Evolutionary conservation across 2,797 vertebrate genomes (phyloP), one percentile per base, ranked within the genome.

Genomic region (Spinibarbus caldwelli): DNA sequence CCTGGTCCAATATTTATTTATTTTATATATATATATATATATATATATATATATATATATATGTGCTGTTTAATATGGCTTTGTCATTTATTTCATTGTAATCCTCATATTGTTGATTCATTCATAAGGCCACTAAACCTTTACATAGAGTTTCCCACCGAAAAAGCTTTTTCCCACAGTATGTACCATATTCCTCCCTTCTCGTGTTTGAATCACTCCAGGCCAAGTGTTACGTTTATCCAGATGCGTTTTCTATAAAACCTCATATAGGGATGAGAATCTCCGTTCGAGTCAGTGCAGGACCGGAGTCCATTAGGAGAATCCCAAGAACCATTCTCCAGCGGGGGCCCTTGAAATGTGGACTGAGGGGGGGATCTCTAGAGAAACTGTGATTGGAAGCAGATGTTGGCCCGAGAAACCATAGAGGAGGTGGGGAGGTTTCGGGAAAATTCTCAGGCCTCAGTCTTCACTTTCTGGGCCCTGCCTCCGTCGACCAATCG

Each of bases 381-480:
- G 88, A 90, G 92, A 80, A 90, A 93, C 89, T 62, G 38, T 89
- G 94, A 96, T 94, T 96, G 92, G 93, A 96, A 97, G 91, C 96
- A 97, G 96, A 97, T 97, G 96, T 96, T 91, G 83, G 76, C 54
- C 62, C 92, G 91, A 93, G 92, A 88, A 89, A 93, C 89, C 90
- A 91, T 85, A 49, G 59, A 68, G 81, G 77, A 73, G 81, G 89
- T 79, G 88, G 83, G 47, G 83, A 93, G 92, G 90, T 93, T 94
- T 95, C 89, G n/a, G 92, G 93, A 95, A 95, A 96, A 93, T 96
- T 96, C 95, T 96, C 95, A 96, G 94, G 94, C 92, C 90, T 93
- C 90, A 90, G 91, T 90, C 93, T 92, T 93, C 94, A 89, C 91
- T 93, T 95, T 95, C 93, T 95, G 93, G 94, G 94, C 92, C 91